A percentile compares a stretch with the other conserved stretches of the same genome.
phyloP scores from a whole-genome alignment of 2,797 vertebrate genomes.

The Coranthus polyacanthus region DNA sequence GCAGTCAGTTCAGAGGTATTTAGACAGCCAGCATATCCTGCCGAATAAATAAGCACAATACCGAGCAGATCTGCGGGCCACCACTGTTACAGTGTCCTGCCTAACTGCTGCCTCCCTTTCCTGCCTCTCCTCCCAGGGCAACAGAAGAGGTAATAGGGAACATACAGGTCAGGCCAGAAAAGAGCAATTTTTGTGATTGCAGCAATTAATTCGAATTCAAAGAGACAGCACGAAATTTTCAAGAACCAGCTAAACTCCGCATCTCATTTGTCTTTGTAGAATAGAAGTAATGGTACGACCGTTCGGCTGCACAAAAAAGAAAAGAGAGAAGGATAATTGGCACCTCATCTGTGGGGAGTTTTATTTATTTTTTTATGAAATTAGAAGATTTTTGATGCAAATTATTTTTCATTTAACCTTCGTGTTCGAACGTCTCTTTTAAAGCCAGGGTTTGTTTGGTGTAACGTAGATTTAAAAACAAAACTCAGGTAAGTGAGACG shows the following conservation, averaged over 20 bases:
- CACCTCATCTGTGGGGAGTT: slow-evolving; percentile 14
- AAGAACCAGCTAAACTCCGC: slow-evolving; percentile 18
- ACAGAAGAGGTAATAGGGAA: slow-evolving; percentile 24
- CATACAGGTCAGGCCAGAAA: slow-evolving; percentile 13
- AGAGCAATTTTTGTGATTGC: slow-evolving; percentile 20
- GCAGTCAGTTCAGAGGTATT: slow-evolving; percentile 73
- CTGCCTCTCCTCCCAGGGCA: slow-evolving; percentile 15
- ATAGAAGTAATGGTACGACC: slow-evolving; percentile 12
- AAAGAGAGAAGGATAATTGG: slow-evolving; percentile 20
- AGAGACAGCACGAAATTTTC: slow-evolving; percentile 30
- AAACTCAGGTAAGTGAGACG: not conserved
- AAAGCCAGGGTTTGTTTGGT: too few relatives aligned
- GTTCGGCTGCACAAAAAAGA: slow-evolving; percentile 19
- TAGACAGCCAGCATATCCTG: slow-evolving; percentile 66
- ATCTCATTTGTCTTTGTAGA: slow-evolving; percentile 11
- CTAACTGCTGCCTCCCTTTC: slow-evolving; percentile 16
- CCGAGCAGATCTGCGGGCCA: slow-evolving; percentile 44
- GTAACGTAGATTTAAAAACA: not conserved
- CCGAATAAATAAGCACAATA: slow-evolving; percentile 71
- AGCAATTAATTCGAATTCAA: slow-evolving; percentile 38
- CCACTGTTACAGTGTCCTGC: slow-evolving; percentile 29
- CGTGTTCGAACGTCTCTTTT: not conserved
- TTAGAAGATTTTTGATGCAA: not conserved
- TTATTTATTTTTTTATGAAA: slow-evolving; percentile 17
- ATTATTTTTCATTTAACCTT: not conserved